Base-by-base conservation (phyloP, 2,888 invertebrate genomes). In the Sesamia inferens region DNA sequence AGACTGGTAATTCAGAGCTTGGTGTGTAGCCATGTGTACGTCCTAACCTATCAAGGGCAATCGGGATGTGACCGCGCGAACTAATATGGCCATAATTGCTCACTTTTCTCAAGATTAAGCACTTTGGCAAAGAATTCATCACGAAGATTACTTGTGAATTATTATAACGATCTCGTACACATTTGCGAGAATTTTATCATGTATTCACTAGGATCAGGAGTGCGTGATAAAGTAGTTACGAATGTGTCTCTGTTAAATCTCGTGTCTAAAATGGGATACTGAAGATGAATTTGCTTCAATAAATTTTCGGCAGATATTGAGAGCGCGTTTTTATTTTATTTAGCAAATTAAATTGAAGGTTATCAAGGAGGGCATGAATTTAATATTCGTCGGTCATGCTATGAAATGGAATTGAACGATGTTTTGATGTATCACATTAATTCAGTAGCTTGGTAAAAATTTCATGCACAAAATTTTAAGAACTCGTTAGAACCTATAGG, bases 61-160 rank as follows among this genome's bases (percentile, higher is more conserved):
- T 76, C 62, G 31, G 57, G 76, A 44, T 61, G 74, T 48, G 58
- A 67, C 55, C 58, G 61, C 61, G 67, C 71, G 55, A 74, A 71
- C 79, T 81, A 76, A 78, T 82, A 69, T 78, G 42, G 55, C 48
- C 19, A 48, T 55, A 88, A 88, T 87, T 88, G 88, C 85, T 85
- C 81, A 87, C 82, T 87, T 87, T 78, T 73, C 80, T 79, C 77
- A 61, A 81, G 74, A 68, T 77, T 76, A 70, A 85, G 68, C 68
- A 69, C 66, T 73, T 68, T 69, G 62, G 59, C 55, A 78, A 67
- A 62, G 62, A 77, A 83, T 73, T 72, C 62, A 78, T 70, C 74
- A n/a, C 31, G 51, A 70, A 78, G 72, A 78, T 85, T 81, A 73
- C 78, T 68, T 54, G 75, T 76, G 74, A 88, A 76, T 83, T 81